Evolutionary conservation across 2,113 vertebrate genomes (phyloP).

Genomic region (Nicator chloris): DNA sequence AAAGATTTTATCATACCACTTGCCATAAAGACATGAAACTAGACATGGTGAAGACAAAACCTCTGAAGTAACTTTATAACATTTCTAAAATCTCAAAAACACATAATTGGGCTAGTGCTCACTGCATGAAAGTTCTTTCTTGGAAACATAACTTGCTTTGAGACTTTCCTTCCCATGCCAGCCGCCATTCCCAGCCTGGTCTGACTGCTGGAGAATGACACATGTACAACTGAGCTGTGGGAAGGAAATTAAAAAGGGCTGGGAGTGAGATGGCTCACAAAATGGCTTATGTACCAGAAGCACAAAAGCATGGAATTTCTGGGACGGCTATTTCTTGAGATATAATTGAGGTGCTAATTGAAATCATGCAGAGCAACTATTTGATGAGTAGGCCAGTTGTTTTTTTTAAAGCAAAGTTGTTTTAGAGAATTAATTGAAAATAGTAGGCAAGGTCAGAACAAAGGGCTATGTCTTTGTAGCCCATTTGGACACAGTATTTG

Average conservation of each 20-base stretch:
- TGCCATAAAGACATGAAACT: background rate
- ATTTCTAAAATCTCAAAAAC: background rate
- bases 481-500: background rate
- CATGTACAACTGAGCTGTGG: rapidly evolving
- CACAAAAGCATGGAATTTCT: background rate
- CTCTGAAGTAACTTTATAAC: background rate
- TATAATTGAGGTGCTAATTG: background rate
- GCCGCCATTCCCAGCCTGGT: background rate
- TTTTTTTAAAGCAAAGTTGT: background rate
- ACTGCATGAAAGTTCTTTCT: background rate
- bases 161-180: background rate
- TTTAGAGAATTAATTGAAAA: background rate
- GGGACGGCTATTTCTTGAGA: background rate
- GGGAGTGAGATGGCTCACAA: background rate
- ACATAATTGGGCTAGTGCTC: background rate
- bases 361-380: background rate
- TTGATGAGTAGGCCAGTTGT: background rate
- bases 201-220: background rate
- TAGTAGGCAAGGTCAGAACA: background rate
- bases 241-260: background rate
- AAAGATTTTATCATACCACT: background rate
- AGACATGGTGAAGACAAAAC: background rate
- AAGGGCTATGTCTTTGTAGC: background rate
- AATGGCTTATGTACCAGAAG: background rate
- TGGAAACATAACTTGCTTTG: background rate